Evolutionary conservation across 2,797 vertebrate species (phyloP).

Genomic region (Tapirus indicus): DNA sequence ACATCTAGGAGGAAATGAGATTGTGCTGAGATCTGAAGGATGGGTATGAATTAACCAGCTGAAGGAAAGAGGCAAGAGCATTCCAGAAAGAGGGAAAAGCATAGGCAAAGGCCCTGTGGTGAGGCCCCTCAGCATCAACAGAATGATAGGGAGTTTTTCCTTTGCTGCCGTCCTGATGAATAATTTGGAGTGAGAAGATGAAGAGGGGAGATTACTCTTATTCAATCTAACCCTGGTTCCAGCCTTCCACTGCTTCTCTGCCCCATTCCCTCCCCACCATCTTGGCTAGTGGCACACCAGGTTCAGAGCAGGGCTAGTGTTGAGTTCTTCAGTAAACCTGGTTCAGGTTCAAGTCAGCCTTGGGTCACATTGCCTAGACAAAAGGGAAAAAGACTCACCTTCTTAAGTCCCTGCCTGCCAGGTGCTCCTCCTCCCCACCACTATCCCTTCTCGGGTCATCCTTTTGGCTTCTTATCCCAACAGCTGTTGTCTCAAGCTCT

Average conservation of each 20-base stretch:
- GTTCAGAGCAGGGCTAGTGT: not conserved
- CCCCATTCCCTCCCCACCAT: not conserved
- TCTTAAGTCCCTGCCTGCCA: not conserved
- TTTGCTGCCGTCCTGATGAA: not conserved
- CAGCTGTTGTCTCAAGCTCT: not conserved
- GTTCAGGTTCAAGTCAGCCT: not conserved
- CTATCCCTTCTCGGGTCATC: not conserved
- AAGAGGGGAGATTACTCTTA: not conserved
- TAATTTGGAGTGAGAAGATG: not conserved
- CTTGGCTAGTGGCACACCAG: not conserved
- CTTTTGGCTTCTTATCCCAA: constrained; percentile 6
- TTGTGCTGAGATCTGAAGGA: not conserved
- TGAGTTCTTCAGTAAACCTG: not conserved
- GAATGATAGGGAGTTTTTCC: not conserved
- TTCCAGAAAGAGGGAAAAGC: not conserved
- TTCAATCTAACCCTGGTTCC: not conserved
- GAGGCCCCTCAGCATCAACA: not conserved
- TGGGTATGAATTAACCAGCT: not conserved
- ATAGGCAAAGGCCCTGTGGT: not conserved
- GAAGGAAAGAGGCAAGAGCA: not conserved
- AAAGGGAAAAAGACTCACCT: not conserved
- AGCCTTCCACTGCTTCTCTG: not conserved
- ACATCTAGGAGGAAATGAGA: not conserved
- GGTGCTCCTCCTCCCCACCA: not conserved
- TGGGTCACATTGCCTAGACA: not conserved